phyloP scores from a whole-genome alignment of 2,888 invertebrate species.

The Heterodera filipjevi region DNA sequence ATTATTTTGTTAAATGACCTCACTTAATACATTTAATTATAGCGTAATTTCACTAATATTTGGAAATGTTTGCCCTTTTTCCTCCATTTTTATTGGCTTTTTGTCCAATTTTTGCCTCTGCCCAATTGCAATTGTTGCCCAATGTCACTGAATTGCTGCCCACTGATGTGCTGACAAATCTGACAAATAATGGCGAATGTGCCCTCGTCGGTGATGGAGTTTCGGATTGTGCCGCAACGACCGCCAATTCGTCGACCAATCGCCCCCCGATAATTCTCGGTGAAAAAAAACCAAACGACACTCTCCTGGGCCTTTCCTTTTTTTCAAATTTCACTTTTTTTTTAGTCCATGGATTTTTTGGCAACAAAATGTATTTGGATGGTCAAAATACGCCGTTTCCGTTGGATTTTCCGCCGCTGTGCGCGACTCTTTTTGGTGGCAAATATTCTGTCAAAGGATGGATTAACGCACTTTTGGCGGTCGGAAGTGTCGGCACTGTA shows the following conservation, averaged over 20 bases:
- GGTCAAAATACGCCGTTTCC: neutral
- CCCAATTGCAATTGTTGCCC: neutral
- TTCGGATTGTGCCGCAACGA: neutral
- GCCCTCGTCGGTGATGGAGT: neutral
- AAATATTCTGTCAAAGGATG: neutral
- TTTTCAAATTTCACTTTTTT: neutral
- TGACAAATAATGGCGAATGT: neutral
- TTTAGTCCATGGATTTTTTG: neutral
- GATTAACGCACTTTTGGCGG: neutral
- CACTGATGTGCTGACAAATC: neutral
- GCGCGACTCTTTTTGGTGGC: neutral
- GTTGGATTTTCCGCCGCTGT: neutral
- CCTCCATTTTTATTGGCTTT: neutral
- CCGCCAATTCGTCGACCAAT: neutral
- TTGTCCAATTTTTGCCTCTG: neutral
- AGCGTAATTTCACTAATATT: neutral
- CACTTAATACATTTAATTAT: too few species aligned
- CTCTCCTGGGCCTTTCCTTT: neutral
- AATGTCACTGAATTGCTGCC: too few species aligned
- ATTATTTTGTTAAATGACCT: too few species aligned
- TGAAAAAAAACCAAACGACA: neutral
- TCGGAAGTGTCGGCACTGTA: neutral
- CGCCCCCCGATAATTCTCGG: neutral
- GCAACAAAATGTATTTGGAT: slow-evolving; percentile 5
- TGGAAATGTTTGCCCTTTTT: neutral